Evolutionary conservation across 2,113 vertebrate genomes (phyloP).

Genomic region (Castor canadensis): DNA sequence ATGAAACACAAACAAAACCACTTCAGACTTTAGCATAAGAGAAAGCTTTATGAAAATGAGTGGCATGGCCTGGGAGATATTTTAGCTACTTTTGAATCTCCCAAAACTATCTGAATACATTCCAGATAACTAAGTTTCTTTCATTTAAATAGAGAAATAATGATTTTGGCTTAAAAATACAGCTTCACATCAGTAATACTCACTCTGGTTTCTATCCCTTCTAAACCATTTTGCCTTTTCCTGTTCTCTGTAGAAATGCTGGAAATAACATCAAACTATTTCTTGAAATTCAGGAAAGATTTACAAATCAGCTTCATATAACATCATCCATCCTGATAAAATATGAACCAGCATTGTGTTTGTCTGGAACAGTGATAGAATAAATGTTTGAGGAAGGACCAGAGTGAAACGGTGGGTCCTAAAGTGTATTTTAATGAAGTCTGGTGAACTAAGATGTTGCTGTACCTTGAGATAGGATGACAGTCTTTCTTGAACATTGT

Average conservation of each 20-base stretch:
- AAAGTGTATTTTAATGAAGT: neutral
- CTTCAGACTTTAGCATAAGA: neutral
- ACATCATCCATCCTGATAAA: neutral
- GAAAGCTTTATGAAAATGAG: neutral
- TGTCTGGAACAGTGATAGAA: neutral
- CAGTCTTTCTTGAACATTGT: neutral
- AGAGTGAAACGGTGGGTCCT: neutral
- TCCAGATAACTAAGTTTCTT: neutral
- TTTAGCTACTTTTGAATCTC: neutral
- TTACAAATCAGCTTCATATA: neutral
- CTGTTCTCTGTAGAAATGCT: neutral
- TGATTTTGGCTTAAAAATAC: neutral
- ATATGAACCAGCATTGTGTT: neutral
- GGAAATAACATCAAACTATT: neutral
- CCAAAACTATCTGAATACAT: neutral
- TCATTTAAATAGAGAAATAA: neutral
- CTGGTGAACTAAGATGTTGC: neutral
- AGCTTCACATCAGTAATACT: neutral
- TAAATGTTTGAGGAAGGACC: neutral
- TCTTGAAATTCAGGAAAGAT: slow-evolving; percentile 10
- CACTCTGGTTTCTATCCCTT: neutral
- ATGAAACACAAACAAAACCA: no score
- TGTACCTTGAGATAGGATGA: neutral
- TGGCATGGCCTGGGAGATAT: neutral
- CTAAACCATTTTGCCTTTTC: neutral